Base-by-base conservation (phyloP, 2,888 invertebrate genomes). In the Matsumyia berberina region DNA sequence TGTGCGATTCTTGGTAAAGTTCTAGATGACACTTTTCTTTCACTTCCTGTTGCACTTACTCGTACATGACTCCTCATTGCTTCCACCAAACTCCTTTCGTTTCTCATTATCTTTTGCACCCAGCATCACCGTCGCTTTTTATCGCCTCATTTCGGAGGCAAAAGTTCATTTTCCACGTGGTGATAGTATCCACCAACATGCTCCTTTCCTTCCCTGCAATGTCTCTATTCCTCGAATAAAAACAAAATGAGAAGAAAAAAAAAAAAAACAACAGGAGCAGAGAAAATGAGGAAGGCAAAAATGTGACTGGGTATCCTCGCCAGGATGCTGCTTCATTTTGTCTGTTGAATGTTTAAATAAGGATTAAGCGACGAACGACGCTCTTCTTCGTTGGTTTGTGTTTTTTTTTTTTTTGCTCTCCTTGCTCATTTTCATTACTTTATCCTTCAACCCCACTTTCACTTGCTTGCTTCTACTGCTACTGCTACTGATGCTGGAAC, bases 261-360 rank as follows among this genome's bases (percentile, higher is more conserved):
- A 53, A 39, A 51, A 53, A 29, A 31, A 33, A 17, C 60, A 58
- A 53, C 29, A 46, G 24, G 58, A 49, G 42, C 60, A 37, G 12
- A 58, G 49, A 62, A 70, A 81, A 64, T 17, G 19, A 51, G 60
- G 12, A 53, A 53, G 11, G 55, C 31, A 73, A 72, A 79, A 79
- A 44, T 82, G 82, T 72, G 60, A 72, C 77, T 82, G 60, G 49
- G 70, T 77, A 58, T 82, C 72, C 77, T 72, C 74, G 69, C 80
- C n/a, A 85, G 79, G 74, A 85, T 80, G 74, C 60, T 83, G 85
- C 85, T 80, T 85, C 85, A 85, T 85, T 85, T 85, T 85, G 85
- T 80, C 85, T 85, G 85, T 85, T 85, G 85, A 85, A 80, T 80
- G 85, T 85, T 85, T 85, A 85, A 85, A 85, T 85, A 85, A 85